A percentile compares a stretch with the other conserved stretches of the same genome.
Evolutionary conservation across 1,140 invertebrate species (phyloP).

Genomic region (Microplitis demolitor): DNA sequence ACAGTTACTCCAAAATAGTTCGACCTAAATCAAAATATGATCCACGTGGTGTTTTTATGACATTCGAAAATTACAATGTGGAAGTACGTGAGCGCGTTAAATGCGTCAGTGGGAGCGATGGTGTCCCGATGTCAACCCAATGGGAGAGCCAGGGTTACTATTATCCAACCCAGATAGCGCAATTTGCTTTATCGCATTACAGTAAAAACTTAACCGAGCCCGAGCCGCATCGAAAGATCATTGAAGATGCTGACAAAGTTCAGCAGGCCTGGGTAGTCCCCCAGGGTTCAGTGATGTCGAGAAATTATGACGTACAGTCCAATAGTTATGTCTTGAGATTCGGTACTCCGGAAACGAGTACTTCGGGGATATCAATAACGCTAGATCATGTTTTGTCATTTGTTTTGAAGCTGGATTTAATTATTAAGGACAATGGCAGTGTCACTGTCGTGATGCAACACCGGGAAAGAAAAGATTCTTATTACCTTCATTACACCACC

Average conservation of each 20-base stretch:
- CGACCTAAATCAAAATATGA: slow-evolving; percentile 87
- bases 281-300: slow-evolving; percentile 66
- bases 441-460: slow-evolving; percentile 79
- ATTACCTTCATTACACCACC: slow-evolving; percentile 83
- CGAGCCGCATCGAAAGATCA: slow-evolving; percentile 69
- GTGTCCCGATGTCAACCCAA: slow-evolving; percentile 92
- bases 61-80: slow-evolving; percentile 97
- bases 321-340: slow-evolving; percentile 72
- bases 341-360: slow-evolving; percentile 71
- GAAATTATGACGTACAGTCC: slow-evolving; percentile 66
- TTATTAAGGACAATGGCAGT: slow-evolving; percentile 77
- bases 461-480: slow-evolving; percentile 76
- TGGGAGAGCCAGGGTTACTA: slow-evolving; percentile 94
- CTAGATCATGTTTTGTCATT: slow-evolving; percentile 77
- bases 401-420: slow-evolving; percentile 77
- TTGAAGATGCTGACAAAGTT: slow-evolving; percentile 77
- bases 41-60: slow-evolving; percentile 87
- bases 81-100: slow-evolving; percentile 94
- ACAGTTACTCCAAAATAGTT: slow-evolving; percentile 92
- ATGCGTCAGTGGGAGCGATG: slow-evolving; percentile 90
- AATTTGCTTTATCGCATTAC: slow-evolving; percentile 96
- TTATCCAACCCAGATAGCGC: slow-evolving; percentile 98
- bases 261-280: slow-evolving; percentile 71
- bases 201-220: slow-evolving; percentile 90
- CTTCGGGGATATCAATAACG: slow-evolving; percentile 72